phyloP scores from a whole-genome alignment of 2,888 invertebrate species.

The Molanna angustata region DNA sequence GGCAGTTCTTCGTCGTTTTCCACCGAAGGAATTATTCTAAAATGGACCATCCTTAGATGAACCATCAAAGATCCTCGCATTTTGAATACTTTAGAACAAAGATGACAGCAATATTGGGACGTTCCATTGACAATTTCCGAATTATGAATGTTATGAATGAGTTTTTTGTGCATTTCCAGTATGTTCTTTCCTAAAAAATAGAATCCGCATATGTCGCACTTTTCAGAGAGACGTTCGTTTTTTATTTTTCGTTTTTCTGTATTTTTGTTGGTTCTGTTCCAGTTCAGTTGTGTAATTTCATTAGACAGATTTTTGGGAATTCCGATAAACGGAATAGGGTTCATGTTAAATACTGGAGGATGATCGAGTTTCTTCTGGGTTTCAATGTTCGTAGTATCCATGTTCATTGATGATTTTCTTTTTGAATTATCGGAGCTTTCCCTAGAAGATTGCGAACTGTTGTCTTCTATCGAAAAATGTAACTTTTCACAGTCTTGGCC shows the following conservation, averaged over 20 bases:
- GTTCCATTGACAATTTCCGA: slow-evolving; percentile 40
- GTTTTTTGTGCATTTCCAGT: slow-evolving; percentile 69
- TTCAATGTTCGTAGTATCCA: slow-evolving; percentile 1
- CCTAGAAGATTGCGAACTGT: neutral
- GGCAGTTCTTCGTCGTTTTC: slow-evolving; percentile 8
- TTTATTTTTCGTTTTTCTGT: slow-evolving; percentile 10
- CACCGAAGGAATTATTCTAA: slow-evolving; percentile 46
- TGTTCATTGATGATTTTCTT: neutral
- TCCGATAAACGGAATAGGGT: slow-evolving; percentile 45
- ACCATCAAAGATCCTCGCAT: slow-evolving; percentile 81
- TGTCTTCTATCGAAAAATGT: no score
- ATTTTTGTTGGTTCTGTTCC: slow-evolving; percentile 2
- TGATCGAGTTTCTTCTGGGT: slow-evolving; percentile 3
- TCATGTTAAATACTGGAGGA: slow-evolving; percentile 35
- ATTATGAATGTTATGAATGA: slow-evolving; percentile 60
- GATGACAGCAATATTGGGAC: slow-evolving; percentile 66
- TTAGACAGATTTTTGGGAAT: slow-evolving; percentile 35
- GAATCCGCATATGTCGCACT: slow-evolving; percentile 70
- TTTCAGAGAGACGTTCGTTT: slow-evolving; percentile 23
- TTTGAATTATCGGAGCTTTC: neutral
- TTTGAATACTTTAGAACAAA: slow-evolving; percentile 77
- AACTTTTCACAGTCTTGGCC: no score
- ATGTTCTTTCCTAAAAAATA: slow-evolving; percentile 68
- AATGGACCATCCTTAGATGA: slow-evolving; percentile 77
- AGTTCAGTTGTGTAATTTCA: neutral